phyloP scores from a whole-genome alignment of 2,113 vertebrate genomes.

The Ceuthmochares aereus region DNA sequence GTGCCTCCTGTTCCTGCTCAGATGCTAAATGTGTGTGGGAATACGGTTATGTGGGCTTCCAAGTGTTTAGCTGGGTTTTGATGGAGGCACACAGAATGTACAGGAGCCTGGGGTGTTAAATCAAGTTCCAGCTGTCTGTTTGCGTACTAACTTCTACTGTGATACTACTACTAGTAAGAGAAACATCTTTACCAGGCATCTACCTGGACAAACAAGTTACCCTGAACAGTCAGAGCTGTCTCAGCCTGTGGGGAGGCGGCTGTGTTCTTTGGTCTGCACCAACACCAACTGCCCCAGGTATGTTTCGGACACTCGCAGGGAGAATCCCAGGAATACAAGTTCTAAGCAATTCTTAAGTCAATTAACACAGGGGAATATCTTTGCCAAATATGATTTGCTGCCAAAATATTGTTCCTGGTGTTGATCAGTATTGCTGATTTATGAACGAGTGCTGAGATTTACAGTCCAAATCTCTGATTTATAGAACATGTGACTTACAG shows the following conservation, averaged over 20 bases:
- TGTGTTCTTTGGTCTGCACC: not conserved
- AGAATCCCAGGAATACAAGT: not conserved
- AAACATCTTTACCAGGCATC: not conserved
- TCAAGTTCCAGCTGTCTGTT: accelerated
- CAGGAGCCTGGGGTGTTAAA: not conserved
- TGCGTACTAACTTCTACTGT: not conserved
- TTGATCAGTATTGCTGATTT: slow-evolving; percentile 43
- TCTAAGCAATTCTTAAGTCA: not conserved
- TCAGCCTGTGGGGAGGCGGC: not conserved
- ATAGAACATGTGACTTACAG: not conserved
- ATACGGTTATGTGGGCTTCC: not conserved
- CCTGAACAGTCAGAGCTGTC: not conserved
- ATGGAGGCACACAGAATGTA: accelerated
- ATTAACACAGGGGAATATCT: not conserved
- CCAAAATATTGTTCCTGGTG: slow-evolving; percentile 25
- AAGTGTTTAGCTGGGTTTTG: not conserved
- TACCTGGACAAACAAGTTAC: not conserved
- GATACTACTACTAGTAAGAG: not conserved
- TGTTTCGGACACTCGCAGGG: not conserved
- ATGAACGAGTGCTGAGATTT: slow-evolving; percentile 21
- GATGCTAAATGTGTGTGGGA: not conserved
- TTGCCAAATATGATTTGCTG: slow-evolving; percentile 19
- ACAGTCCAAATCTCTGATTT: slow-evolving; percentile 40
- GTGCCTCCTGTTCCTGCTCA: not conserved
- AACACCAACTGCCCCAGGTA: not conserved